Evolutionary conservation across 2,888 invertebrate genomes (phyloP).

Genomic region (Capitulum mitella): DNA sequence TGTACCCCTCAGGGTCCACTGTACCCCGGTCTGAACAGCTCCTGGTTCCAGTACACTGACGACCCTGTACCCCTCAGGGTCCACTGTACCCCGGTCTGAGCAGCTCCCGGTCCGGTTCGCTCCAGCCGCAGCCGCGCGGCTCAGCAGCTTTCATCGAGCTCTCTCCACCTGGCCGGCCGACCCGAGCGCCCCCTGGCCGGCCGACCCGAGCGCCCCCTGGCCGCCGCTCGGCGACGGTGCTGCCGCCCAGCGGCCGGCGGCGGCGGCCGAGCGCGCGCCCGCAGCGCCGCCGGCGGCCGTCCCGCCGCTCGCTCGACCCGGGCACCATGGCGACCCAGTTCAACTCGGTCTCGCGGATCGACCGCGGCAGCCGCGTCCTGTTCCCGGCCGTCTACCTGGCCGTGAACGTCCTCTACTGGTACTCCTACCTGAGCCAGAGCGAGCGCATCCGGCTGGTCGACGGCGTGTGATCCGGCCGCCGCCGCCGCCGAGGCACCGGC

Average conservation of each 20-base stretch:
- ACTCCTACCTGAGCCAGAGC: slow-evolving; percentile 52
- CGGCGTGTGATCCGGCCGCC: neutral
- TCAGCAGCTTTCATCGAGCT: neutral
- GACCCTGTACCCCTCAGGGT: too few relatives aligned
- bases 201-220: neutral
- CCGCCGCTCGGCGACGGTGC: neutral
- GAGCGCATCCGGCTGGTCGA: slow-evolving; percentile 21
- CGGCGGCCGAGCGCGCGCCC: neutral
- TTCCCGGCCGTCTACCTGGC: slow-evolving; percentile 67
- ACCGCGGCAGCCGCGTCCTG: slow-evolving; percentile 62
- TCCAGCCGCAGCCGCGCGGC: too few relatives aligned
- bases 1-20: too few relatives aligned
- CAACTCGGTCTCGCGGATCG: slow-evolving; percentile 74
- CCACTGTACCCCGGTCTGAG: too few relatives aligned
- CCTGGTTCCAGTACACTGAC: too few relatives aligned
- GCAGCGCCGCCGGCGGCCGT: neutral
- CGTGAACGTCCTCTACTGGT: slow-evolving; percentile 74
- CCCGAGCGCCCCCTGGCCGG: neutral
- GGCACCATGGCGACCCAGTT: slow-evolving; percentile 38
- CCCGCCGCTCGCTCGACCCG: neutral
- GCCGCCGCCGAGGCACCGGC: too few relatives aligned
- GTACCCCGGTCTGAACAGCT: too few relatives aligned
- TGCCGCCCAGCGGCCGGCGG: neutral
- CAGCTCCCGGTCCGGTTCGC: neutral
- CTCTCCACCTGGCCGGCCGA: too few relatives aligned